A percentile compares a stretch with the other conserved stretches of the same genome.
phyloP scores from a whole-genome alignment of 2,888 invertebrate species.

The Alloplasta piceator region DNA sequence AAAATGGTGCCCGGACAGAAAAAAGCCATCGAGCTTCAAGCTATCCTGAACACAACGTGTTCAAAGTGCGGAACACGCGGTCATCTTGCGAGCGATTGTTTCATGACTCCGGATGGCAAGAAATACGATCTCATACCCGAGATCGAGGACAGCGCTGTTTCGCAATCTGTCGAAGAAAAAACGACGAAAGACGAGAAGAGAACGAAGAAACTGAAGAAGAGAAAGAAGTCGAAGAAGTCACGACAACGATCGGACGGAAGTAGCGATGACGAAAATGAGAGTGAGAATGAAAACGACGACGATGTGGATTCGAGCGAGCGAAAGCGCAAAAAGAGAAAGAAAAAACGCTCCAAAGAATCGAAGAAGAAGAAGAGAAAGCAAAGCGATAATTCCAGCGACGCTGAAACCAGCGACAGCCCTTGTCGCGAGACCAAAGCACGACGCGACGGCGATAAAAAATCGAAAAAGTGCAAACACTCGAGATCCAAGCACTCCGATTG shows the following conservation, averaged over 20 bases:
- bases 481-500: constrained; percentile 74
- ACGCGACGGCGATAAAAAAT: constrained; percentile 70
- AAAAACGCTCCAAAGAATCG: constrained; percentile 71
- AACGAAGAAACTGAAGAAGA: constrained; percentile 75
- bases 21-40: constrained; percentile 81
- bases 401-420: constrained; percentile 67
- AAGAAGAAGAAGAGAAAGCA: constrained; percentile 73
- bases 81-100: constrained; percentile 82
- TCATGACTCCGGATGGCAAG: constrained; percentile 81
- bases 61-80: constrained; percentile 82
- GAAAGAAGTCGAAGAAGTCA: constrained; percentile 78
- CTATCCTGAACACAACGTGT: constrained; percentile 82
- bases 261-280: constrained; percentile 66
- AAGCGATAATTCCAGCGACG: constrained; percentile 69
- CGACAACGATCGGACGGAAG: constrained; percentile 65
- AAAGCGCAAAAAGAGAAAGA: constrained; percentile 74
- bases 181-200: constrained; percentile 71
- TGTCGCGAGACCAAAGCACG: constrained; percentile 69
- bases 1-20: constrained; percentile 71
- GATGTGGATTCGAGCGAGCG: constrained; percentile 69
- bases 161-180: constrained; percentile 21
- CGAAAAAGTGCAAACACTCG: constrained; percentile 79
- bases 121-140: constrained; percentile 82
- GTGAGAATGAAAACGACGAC: constrained; percentile 65
- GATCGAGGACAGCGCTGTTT: constrained; percentile 69